Base-by-base conservation (phyloP, 2,888 invertebrate genomes). In the Epirrita christyi region DNA sequence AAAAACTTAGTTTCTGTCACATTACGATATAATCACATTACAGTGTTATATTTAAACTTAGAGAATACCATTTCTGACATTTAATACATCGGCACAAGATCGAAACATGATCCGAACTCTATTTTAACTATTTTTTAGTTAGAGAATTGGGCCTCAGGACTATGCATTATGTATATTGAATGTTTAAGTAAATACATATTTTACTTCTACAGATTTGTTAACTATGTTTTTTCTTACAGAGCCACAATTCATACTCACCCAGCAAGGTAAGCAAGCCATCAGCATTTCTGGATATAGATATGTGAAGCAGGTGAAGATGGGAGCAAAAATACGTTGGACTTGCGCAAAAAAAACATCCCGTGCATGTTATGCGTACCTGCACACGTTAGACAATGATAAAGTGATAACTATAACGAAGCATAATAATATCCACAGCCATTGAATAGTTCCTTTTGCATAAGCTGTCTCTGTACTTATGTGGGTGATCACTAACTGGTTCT, bases 271-370 rank as follows among this genome's bases (percentile, higher is more conserved):
- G 9, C 21, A 11, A n/a, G 40, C 40, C 6, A 37, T 50, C 15
- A 46, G 15, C 1, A 2, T 50, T 4, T 40, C 41, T 9, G 41
- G 45, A 9, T 46, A 46, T 15, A 45, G 42, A 41, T 56, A 50
- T 9, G 34, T 40, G 7, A 46, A 42, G 6, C 55, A 56, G 32
- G n/a, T 3, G 1, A 34, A 45, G 6, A 46, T 13, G 8, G 45
- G 36, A 36, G 6, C n/a, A 2, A 50, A 56, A 36, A 50, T 40
- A 9, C 36, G 54, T 6, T 54, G 54, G 54, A 47, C 10, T 27
- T 48, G 47, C 28, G 34, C 42, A 6, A 21, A 41, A 27, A 27
- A 10, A 27, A n/a, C 21, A 5, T 27, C 15, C 6, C 41, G 15
- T 21, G 21, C 14, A 2, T 48, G 48, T 32, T 1, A 15, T 3